Conservation (phyloP, 2,888 invertebrate genomes). For the Camptogramma bilineatum region DNA sequence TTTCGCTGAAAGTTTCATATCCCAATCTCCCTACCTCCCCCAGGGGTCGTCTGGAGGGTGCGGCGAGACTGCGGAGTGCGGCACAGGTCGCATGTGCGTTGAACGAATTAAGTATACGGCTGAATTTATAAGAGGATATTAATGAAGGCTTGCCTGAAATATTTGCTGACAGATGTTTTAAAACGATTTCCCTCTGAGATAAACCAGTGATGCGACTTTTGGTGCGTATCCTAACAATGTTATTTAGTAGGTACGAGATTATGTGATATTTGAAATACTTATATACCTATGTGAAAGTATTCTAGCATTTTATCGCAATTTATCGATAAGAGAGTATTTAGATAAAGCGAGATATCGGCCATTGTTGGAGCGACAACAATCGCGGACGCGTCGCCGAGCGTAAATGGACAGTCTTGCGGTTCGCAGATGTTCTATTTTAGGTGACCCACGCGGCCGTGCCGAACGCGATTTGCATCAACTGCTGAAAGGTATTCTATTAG, state of each 20-base stretch:
- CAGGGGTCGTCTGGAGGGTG: constrained; percentile 52
- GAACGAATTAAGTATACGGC: constrained; percentile 37
- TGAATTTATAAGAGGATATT: constrained; percentile 18
- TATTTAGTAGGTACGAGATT: not conserved
- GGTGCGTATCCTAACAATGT: not conserved
- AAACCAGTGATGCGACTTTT: no score
- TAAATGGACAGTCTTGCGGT: constrained; percentile 39
- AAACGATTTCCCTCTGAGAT: not conserved
- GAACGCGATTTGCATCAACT: constrained; percentile 39
- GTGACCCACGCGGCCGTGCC: constrained; percentile 58
- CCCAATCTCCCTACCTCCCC: constrained; percentile 51
- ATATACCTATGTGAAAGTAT: constrained; percentile 34
- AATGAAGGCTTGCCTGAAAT: not conserved
- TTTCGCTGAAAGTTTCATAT: constrained; percentile 69
- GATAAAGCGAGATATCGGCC: constrained; percentile 52
- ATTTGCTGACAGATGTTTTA: not conserved
- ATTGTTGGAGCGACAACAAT: constrained; percentile 49
- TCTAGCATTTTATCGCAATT: constrained; percentile 44
- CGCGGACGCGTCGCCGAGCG: constrained; percentile 37
- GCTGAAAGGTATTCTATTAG: constrained; percentile 2
- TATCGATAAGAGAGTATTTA: constrained; percentile 48
- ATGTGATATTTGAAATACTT: constrained; percentile 3
- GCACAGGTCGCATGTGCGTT: constrained; percentile 44
- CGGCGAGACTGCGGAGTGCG: constrained; percentile 45
- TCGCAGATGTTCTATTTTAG: constrained; percentile 58